Percentiles rank a stretch among this genome's conserved stretches.
Conservation (phyloP, 2,888 invertebrate genomes). For the Trachelus troglodyta region DNA sequence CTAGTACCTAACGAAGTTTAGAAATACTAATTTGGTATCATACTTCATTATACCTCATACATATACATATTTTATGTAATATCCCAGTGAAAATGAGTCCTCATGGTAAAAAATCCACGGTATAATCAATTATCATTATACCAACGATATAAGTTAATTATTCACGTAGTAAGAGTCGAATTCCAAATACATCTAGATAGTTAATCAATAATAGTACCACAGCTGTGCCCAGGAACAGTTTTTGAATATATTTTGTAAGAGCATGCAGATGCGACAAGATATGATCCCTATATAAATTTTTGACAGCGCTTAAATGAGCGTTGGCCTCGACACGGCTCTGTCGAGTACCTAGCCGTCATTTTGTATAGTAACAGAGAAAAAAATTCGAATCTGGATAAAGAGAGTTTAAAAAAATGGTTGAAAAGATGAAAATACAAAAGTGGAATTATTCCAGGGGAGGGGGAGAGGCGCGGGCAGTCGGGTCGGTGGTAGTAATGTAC, state of each 20-base stretch:
- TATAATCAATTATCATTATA: background rate
- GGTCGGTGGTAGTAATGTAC: slow-evolving; percentile 73
- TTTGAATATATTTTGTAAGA: background rate
- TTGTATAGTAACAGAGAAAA: background rate
- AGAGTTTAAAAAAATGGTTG: background rate
- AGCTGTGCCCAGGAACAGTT: background rate
- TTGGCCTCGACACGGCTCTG: background rate
- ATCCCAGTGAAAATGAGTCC: background rate
- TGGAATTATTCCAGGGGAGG: slow-evolving; percentile 68
- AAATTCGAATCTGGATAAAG: background rate
- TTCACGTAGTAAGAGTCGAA: background rate
- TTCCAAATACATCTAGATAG: background rate
- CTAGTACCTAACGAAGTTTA: background rate
- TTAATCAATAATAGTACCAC: background rate
- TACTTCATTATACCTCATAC: background rate
- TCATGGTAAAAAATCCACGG: background rate
- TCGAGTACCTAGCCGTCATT: background rate
- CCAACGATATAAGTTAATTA: background rate
- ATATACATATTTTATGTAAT: background rate
- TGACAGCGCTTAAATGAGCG: background rate
- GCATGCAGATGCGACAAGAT: background rate
- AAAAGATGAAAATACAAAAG: background rate
- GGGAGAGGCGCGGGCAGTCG: slow-evolving; percentile 72
- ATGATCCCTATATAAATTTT: background rate
- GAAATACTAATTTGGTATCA: background rate